Percentiles rank a stretch among this genome's conserved stretches.
phyloP scores from a whole-genome alignment of 2,113 vertebrate genomes.

The Hypanus sabinus region DNA sequence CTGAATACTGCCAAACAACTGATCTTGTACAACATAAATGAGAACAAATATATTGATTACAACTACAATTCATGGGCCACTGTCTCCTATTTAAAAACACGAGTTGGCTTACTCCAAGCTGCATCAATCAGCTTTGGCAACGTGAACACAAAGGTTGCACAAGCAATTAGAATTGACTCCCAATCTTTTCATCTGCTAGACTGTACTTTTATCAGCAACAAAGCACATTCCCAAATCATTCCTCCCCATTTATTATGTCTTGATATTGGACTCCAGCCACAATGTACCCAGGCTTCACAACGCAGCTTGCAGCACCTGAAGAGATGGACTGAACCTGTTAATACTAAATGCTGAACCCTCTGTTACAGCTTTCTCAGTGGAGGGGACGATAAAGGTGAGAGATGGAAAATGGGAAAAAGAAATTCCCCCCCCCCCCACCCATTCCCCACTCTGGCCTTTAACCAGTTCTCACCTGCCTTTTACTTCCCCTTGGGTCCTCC shows the following conservation, averaged over 20 bases:
- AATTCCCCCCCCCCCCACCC: too few relatives aligned
- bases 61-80: background rate
- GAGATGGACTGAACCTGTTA: background rate
- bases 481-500: too few relatives aligned
- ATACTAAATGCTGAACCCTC: background rate
- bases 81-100: background rate
- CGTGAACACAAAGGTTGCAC: background rate
- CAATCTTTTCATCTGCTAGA: background rate
- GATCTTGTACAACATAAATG: background rate
- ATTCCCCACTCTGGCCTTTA: too few relatives aligned
- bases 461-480: too few relatives aligned
- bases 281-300: background rate
- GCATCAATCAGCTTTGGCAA: background rate
- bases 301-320: background rate
- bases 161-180: background rate
- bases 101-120: background rate
- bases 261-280: background rate
- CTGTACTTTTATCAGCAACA: too few relatives aligned
- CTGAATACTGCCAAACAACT: background rate
- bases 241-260: background rate
- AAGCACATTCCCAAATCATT: background rate
- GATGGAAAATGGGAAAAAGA: too few relatives aligned
- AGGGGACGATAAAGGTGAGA: background rate
- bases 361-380: background rate
- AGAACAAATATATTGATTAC: background rate